phyloP scores from a whole-genome alignment of 2,888 invertebrate species.

The Charanyca ferruginea region DNA sequence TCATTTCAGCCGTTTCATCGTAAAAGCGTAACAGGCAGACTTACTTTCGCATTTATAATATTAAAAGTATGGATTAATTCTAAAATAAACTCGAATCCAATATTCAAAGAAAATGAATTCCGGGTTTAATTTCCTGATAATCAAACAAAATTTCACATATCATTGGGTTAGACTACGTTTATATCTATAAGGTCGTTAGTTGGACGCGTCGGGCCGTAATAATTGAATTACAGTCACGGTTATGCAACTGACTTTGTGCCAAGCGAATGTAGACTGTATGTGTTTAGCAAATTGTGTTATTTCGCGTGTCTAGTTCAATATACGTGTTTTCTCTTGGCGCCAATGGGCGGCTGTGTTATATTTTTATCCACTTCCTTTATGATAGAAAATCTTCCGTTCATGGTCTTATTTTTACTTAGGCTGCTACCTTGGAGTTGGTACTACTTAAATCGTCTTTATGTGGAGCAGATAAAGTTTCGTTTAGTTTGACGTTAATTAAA shows the following conservation, averaged over 20 bases:
- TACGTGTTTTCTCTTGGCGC: conserved; percentile 48
- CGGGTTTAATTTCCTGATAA: conserved; percentile 49
- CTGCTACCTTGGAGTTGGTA: neutral
- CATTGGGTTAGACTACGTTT: conserved; percentile 57
- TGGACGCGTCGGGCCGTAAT: conserved; percentile 83
- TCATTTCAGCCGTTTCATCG: too few species aligned
- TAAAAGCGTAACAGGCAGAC: too few species aligned
- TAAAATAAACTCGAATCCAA: conserved; percentile 24
- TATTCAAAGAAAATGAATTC: conserved; percentile 49
- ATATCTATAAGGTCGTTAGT: conserved; percentile 84
- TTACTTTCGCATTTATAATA: too few species aligned
- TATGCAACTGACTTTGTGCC: conserved; percentile 67
- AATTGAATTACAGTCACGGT: conserved; percentile 85
- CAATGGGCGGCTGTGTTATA: conserved; percentile 46
- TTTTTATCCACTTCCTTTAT: conserved; percentile 50
- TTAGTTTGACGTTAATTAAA: too few species aligned
- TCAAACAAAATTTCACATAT: conserved; percentile 64
- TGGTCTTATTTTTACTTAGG: conserved; percentile 27
- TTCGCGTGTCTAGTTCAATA: conserved; percentile 47
- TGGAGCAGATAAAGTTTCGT: neutral
- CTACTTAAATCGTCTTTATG: neutral
- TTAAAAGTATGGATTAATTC: too few species aligned
- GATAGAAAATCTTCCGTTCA: conserved; percentile 33
- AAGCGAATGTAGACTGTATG: conserved; percentile 56
- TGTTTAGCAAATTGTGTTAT: conserved; percentile 60